A percentile compares a stretch with the other conserved stretches of the same genome.
phyloP scores from a whole-genome alignment of 2,888 invertebrate genomes.

The Eustalomyia histrio region DNA sequence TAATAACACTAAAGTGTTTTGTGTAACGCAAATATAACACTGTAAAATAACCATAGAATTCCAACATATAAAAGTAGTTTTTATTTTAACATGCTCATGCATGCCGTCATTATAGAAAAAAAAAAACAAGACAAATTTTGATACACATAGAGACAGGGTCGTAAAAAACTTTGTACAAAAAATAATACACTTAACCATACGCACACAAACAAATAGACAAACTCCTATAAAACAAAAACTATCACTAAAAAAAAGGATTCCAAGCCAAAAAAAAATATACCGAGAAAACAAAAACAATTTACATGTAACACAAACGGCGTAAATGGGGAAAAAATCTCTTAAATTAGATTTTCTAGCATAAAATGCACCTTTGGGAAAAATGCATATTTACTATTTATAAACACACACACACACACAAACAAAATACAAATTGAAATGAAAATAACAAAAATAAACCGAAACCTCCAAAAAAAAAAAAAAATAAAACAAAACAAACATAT shows the following conservation, averaged over 20 bases:
- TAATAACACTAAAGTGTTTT: constrained; percentile 12
- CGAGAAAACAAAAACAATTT: constrained; percentile 46
- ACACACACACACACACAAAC: constrained; percentile 20
- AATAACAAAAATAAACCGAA: constrained; percentile 1
- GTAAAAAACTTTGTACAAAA: constrained; percentile 54
- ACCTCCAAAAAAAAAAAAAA: neutral
- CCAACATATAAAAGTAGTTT: constrained; percentile 42
- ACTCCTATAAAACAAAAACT: constrained; percentile 27
- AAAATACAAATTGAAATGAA: neutral
- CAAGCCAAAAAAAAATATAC: constrained; percentile 3
- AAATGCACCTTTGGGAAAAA: constrained; percentile 77
- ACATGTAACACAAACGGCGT: constrained; percentile 60
- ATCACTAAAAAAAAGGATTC: constrained; percentile 6
- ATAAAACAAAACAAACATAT: neutral
- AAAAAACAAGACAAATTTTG: constrained; percentile 30
- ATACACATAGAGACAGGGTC: constrained; percentile 51
- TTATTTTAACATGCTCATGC: constrained; percentile 37
- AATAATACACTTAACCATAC: constrained; percentile 36
- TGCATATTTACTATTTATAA: constrained; percentile 67
- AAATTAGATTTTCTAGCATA: constrained; percentile 77
- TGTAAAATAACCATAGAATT: constrained; percentile 41
- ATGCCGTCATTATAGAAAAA: constrained; percentile 20
- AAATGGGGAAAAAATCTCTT: constrained; percentile 71
- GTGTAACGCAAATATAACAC: constrained; percentile 25
- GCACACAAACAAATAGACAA: neutral